phyloP scores from a whole-genome alignment of 2,113 vertebrate genomes.

The Pogonocichla stellata region DNA sequence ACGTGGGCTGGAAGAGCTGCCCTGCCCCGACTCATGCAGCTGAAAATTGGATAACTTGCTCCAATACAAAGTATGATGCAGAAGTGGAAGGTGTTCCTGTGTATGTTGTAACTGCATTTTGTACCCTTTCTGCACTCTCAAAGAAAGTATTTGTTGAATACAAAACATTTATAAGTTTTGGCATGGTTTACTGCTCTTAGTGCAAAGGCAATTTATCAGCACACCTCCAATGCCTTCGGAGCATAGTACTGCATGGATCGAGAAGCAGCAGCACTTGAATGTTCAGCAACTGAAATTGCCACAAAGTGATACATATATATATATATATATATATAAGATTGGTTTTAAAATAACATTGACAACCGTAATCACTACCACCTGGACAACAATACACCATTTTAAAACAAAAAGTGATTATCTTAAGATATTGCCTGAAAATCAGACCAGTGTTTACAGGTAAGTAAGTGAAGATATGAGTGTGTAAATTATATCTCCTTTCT shows the following conservation, averaged over 20 bases:
- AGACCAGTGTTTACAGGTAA: not conserved
- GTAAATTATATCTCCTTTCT: not conserved
- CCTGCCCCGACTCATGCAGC: fast-evolving
- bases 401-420: not conserved
- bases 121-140: not conserved
- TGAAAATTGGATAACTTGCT: not conserved
- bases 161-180: not conserved
- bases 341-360: not conserved
- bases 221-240: not conserved
- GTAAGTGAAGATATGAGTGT: not conserved
- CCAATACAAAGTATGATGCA: not conserved
- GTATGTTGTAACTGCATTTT: not conserved
- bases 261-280: not conserved
- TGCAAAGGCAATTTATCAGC: not conserved
- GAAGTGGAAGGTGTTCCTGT: not conserved
- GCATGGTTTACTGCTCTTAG: not conserved
- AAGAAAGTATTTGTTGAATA: not conserved
- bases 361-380: not conserved
- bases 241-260: fast-evolving
- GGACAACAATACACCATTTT: fast-evolving
- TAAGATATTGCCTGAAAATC: not conserved
- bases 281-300: not conserved
- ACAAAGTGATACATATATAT: not conserved
- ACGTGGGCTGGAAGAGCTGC: fast-evolving
- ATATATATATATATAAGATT: not conserved